Conservation (phyloP, 2,113 vertebrate genomes). For the Camelus bactrianus region DNA sequence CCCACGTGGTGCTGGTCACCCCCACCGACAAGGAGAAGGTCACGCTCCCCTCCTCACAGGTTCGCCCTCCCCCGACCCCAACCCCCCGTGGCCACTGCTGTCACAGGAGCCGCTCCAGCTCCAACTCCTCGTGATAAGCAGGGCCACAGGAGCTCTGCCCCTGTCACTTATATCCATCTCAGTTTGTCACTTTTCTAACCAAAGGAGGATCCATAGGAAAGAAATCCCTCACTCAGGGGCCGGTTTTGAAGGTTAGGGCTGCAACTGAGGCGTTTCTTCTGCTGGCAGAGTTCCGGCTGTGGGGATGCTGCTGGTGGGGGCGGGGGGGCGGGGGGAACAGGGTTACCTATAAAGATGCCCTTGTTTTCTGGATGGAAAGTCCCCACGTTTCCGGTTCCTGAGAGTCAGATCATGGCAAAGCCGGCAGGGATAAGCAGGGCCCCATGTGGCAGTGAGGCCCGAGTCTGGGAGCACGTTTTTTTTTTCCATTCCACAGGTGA, state of each 20-base stretch:
- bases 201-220: neutral
- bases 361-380: neutral
- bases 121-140: neutral
- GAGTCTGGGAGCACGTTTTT: neutral
- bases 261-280: neutral
- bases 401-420: neutral
- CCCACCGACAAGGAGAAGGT: neutral
- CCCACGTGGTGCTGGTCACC: neutral
- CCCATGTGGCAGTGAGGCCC: neutral
- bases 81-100: too few relatives aligned
- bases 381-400: neutral
- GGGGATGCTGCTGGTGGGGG: neutral
- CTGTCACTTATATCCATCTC: neutral
- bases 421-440: neutral
- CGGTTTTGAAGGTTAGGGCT: neutral
- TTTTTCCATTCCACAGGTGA: neutral
- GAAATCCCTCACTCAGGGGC: neutral
- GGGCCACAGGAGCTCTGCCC: neutral
- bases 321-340: too few relatives aligned
- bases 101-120: neutral
- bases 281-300: neutral
- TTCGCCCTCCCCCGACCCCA: too few relatives aligned
- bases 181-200: neutral
- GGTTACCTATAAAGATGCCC: too few relatives aligned
- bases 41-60: neutral